A percentile compares a stretch with the other conserved stretches of the same genome.
phyloP scores from a whole-genome alignment of 2,888 invertebrate genomes.

The Rotaria sp. region DNA sequence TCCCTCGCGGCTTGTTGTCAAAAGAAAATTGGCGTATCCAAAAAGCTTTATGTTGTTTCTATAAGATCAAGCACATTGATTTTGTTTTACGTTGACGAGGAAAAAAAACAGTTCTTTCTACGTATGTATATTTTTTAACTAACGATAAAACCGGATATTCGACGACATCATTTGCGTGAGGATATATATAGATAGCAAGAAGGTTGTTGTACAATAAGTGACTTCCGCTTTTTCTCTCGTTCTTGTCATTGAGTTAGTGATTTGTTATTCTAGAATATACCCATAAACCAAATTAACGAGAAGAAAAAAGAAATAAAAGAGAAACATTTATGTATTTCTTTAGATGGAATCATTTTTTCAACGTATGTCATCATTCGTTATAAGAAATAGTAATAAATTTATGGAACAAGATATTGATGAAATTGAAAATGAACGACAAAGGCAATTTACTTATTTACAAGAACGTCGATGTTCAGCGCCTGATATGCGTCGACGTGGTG shows the following conservation, averaged over 20 bases:
- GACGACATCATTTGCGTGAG: background rate
- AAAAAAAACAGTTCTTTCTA: background rate
- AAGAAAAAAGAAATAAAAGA: too few species aligned
- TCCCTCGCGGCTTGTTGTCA: background rate
- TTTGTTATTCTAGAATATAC: background rate
- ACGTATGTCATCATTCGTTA: conserved; percentile 13
- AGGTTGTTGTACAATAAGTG: background rate
- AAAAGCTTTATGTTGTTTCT: background rate
- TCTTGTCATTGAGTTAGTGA: background rate
- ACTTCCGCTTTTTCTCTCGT: background rate
- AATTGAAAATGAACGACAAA: background rate
- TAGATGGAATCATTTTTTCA: conserved; percentile 23
- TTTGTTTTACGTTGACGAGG: background rate
- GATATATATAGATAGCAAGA: background rate
- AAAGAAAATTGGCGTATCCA: background rate
- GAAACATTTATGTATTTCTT: background rate
- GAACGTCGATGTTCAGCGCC: conserved; percentile 27
- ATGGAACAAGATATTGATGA: background rate
- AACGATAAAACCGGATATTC: background rate
- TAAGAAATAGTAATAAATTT: background rate
- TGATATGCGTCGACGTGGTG: background rate
- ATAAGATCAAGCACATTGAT: background rate
- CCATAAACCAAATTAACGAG: too few species aligned
- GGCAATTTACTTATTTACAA: background rate
- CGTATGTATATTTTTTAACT: background rate